Evolutionary conservation across 2,888 invertebrate species (phyloP).

Genomic region (Mantis religiosa): DNA sequence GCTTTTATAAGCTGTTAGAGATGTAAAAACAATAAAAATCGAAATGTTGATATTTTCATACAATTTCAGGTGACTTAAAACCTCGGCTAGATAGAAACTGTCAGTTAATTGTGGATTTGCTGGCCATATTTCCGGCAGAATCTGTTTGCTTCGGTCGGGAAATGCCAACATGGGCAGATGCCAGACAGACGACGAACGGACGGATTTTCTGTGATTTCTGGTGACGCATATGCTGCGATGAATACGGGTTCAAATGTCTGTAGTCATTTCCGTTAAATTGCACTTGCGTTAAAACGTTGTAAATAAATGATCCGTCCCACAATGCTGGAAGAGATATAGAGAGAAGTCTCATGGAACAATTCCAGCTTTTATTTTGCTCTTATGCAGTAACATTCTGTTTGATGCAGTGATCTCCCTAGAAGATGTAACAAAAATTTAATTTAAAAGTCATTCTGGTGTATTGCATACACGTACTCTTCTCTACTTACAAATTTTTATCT

Average conservation of each 20-base stretch:
- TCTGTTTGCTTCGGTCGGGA: neutral
- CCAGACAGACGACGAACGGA: neutral
- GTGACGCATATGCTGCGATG: neutral
- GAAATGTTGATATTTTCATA: no score
- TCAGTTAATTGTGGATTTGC: neutral
- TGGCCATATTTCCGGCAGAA: neutral
- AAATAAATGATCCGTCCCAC: neutral
- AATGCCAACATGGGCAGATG: neutral
- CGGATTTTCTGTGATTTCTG: no score
- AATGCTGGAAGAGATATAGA: neutral
- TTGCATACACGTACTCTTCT: no score
- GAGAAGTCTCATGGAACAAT: neutral
- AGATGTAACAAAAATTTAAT: no score
- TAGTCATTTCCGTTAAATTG: neutral
- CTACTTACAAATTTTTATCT: no score
- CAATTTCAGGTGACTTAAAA: no score
- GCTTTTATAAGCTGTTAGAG: no score
- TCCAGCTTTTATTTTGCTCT: neutral
- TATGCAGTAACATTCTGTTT: neutral
- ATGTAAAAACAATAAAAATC: no score
- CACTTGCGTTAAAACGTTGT: neutral
- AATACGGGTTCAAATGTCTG: neutral
- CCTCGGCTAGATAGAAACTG: no score
- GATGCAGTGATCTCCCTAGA: no score
- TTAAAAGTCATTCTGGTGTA: no score